Base-by-base conservation (phyloP, 2,888 invertebrate species). In the Cephus pygmeus region DNA sequence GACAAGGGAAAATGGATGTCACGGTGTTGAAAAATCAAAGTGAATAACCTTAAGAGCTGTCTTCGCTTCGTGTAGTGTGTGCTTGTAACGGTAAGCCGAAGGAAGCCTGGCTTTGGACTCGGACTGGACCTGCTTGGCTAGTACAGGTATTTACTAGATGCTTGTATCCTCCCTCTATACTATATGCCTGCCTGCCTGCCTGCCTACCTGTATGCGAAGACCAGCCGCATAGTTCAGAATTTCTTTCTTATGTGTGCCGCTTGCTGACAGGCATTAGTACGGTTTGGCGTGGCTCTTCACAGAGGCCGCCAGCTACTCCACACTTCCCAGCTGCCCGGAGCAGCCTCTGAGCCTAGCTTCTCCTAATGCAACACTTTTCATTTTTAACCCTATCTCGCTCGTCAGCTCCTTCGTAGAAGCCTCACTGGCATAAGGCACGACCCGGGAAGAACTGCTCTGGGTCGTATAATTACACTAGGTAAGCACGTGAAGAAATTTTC, bases 81-180 rank as follows among this genome's bases (percentile, higher is more conserved):
- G 76, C 79, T 79, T 77, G 81, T 87, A 88, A 88, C 86, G 87
- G 87, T 88, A 84, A 83, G 82, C 79, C 81, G 79, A 74, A 84
- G 81, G 71, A 71, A 34, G 75, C 80, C 80, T 68, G 78, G 83
- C 75, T 84, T 85, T 85, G 82, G 84, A 83, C 83, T 85, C 82
- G 82, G 81, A 79, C 83, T 84, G 84, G 85, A 87, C 87, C 85
- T 86, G 88, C 85, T 86, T 82, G 85, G 87, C 85, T 84, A 83
- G 88, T 86, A 85, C 85, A 85, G 85, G 88, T 88, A 88, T 88
- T 88, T 86, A 86, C 86, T 85, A 86, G 83, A 81, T 87, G 84
- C 82, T 82, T 83, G 79, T 80, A 76, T 77, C 73, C 78, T 75
- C 77, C 80, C 75, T 33, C 71, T 75, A 75, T 40, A 73, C 34